Conservation (phyloP, 2,888 invertebrate genomes). For the Phasia obesa region DNA sequence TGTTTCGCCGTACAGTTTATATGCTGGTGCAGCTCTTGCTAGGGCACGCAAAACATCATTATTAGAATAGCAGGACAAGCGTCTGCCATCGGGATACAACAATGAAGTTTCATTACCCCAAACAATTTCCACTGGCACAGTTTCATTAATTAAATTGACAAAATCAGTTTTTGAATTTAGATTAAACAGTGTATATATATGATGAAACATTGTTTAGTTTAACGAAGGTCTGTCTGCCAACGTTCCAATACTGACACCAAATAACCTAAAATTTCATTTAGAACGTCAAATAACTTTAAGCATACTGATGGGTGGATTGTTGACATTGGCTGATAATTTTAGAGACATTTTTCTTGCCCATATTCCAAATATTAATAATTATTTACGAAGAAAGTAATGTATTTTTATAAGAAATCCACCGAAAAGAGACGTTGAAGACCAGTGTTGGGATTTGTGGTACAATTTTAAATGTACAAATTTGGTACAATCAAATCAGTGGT, state of each 20-base stretch:
- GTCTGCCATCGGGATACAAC: constrained; percentile 84
- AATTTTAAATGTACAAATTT: too few species aligned
- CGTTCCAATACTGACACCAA: constrained; percentile 20
- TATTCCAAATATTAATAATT: not conserved
- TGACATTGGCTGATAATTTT: constrained; percentile 80
- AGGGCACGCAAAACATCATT: constrained; percentile 89
- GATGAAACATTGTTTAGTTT: constrained; percentile 75
- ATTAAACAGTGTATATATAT: too few species aligned
- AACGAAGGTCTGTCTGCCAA: constrained; percentile 43
- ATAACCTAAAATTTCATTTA: constrained; percentile 77
- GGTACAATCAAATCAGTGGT: too few species aligned
- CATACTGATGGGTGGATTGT: constrained; percentile 82
- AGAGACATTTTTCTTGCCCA: constrained; percentile 76
- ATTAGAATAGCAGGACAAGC: constrained; percentile 85
- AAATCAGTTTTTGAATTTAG: constrained; percentile 5
- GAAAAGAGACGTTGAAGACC: too few species aligned
- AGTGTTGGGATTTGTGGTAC: too few species aligned
- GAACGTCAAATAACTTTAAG: constrained; percentile 46
- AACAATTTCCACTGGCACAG: constrained; percentile 84
- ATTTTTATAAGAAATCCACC: constrained; percentile 16
- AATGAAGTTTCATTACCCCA: constrained; percentile 86
- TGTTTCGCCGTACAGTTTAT: constrained; percentile 85
- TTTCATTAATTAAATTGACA: constrained; percentile 84
- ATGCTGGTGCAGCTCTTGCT: constrained; percentile 85
- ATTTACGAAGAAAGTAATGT: not conserved